Base-by-base conservation (phyloP, 2,113 vertebrate genomes). In the Elachura formosa region DNA sequence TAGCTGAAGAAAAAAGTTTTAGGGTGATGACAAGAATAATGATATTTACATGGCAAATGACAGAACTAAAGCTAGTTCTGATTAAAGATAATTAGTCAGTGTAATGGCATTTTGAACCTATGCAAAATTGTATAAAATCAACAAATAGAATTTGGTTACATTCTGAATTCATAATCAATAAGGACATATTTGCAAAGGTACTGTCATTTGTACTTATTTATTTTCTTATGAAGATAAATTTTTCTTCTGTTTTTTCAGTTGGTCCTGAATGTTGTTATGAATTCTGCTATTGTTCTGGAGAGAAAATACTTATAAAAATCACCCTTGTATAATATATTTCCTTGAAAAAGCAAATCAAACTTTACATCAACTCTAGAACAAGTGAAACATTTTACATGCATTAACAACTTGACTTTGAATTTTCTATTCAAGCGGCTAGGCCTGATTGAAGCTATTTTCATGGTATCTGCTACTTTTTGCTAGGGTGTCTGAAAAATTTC, bases 31-130 rank as follows among this genome's bases (percentile, higher is more conserved):
- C 87, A 96, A 94, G 89, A 95, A 95, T 97, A 97, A 93, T 94
- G 81, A 91, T 95, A 95, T 97, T 97, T 97, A 96, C 93, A 96
- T 93, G 67, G 59, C 78, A 94, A 96, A 91, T 96, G 94, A 93
- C 87, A 96, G 87, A 96, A 91, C 74, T 89, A 91, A 91, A 89
- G 34, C 84, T 95, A 66, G 89, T 84, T 74, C 94, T 96, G 93
- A 97, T 96, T 96, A 87, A 95, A 91, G 84, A 67, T 96, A 93
- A 97, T 95, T 96, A 96, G 91, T 79, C 84, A 89, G 74, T 68
- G 46, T 83, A 93, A 96, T 95, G 87, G 51, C 94, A 95, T 94
- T 95, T 94, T 93, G 66, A 94, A 93, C 41, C 81, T 62, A 54
- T n/a, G 71, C 10, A 93, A 93, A 95, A 91, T 62, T 93, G 63